Evolutionary conservation across 2,888 invertebrate genomes (phyloP).

Genomic region (Orthosia incerta): DNA sequence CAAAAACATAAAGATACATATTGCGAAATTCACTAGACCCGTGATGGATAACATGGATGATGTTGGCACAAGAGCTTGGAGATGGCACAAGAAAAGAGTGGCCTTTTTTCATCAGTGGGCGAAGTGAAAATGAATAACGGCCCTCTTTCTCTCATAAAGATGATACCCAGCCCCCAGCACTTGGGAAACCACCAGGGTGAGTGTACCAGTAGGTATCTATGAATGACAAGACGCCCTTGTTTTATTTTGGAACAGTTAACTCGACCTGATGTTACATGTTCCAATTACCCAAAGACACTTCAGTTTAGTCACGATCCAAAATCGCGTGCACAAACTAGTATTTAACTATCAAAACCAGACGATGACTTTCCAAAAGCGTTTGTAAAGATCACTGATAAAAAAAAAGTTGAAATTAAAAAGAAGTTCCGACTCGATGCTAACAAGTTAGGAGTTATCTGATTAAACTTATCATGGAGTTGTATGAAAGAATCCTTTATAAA

Average conservation of each 20-base stretch:
- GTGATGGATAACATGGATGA: too few species aligned
- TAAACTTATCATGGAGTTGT: constrained; percentile 5
- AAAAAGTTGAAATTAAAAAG: constrained; percentile 38
- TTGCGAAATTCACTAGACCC: too few species aligned
- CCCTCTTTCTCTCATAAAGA: too few species aligned
- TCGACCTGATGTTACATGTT: neutral
- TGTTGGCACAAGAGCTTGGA: too few species aligned
- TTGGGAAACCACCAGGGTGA: too few species aligned
- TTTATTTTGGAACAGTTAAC: neutral
- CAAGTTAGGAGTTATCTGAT: constrained; percentile 53
- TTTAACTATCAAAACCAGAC: constrained; percentile 10
- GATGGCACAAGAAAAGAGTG: too few species aligned
- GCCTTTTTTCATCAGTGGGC: too few species aligned
- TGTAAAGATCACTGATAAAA: constrained; percentile 52
- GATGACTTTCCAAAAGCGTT: constrained; percentile 57
- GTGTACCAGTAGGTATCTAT: too few species aligned
- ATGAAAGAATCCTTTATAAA: constrained; percentile 1
- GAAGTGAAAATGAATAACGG: too few species aligned
- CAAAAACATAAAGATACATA: too few species aligned
- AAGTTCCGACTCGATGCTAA: constrained; percentile 37
- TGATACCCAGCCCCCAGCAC: too few species aligned
- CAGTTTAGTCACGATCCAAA: constrained; percentile 1
- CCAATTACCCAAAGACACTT: constrained; percentile 1
- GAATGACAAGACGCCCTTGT: neutral
- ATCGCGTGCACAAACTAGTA: constrained; percentile 29